These are phyloP conservation scores for Linnaemya vulpina DNA, from an alignment of 2,888 invertebrate genomes.

Conservation along the genomic window DNA sequence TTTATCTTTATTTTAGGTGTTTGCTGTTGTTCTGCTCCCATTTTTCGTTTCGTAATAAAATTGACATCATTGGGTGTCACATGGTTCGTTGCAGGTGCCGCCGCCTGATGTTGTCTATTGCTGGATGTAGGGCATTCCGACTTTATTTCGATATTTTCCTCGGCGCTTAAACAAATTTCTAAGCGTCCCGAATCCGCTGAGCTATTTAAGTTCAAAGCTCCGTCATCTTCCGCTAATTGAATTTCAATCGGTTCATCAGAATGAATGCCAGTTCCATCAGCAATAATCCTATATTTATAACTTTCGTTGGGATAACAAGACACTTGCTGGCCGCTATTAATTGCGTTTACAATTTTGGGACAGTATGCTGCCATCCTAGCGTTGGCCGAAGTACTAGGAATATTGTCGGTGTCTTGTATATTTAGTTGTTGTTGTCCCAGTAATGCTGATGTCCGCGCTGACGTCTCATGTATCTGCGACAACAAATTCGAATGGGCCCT, in stretches of 20 bases:
- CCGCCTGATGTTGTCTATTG: not conserved
- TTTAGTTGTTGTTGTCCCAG: conserved; percentile 45
- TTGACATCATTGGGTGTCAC: conserved; percentile 14
- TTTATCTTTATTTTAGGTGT: conserved; percentile 37
- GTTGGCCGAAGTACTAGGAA: not conserved
- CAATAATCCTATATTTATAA: too few species aligned
- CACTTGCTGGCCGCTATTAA: conserved; percentile 60
- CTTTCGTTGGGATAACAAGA: conserved; percentile 24
- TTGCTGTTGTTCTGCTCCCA: conserved; percentile 63
- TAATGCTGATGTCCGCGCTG: conserved; percentile 51
- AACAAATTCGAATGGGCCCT: conserved; percentile 76
- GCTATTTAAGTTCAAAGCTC: conserved; percentile 75
- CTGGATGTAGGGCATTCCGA: conserved; percentile 34
- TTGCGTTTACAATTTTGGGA: conserved; percentile 36
- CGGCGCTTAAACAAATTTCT: conserved; percentile 77
- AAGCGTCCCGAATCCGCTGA: conserved; percentile 78
- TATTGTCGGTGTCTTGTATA: not conserved
- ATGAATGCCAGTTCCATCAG: too few species aligned
- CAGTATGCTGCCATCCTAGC: conserved; percentile 17
- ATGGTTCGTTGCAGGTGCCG: not conserved
- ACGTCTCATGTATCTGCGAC: conserved; percentile 75
- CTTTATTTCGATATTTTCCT: conserved; percentile 68
- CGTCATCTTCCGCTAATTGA: too few species aligned
- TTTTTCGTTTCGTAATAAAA: conserved; percentile 74
- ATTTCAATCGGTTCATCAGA: too few species aligned